Base-by-base conservation (phyloP, 53 echinoderm and acorn worm species). In the Holothuria leucospilota region DNA sequence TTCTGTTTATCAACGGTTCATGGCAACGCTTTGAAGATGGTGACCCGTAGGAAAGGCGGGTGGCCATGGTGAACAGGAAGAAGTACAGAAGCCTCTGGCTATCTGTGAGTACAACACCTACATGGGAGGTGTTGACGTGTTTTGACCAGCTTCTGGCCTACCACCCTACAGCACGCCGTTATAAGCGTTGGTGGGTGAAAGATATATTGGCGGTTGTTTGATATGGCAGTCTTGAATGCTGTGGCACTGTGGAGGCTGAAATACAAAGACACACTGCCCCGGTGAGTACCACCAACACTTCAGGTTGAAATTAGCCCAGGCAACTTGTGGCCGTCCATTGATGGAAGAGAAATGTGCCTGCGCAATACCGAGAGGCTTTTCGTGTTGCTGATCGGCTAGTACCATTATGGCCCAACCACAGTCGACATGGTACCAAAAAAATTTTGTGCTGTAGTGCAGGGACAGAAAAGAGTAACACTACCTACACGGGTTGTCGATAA, bases 1-100 rank as follows among this genome's bases (percentile, higher is more conserved):
- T 82, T 82, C 39, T 63, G 41, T 25, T 38, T 82, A 46, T 82
- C 82, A 6, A 64, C 82, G 40, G 82, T 82, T 6, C 82, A 82
- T 82, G 82, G 82, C 16, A 82, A 82, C 46, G 12, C 64, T 4
- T 5, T 49, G 64, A 26, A 63, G 24, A 18, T 9, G 82, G 27
- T 64, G 16, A 0, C 41, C 41, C 82, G 82, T 20, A 64, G n/a
- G 64, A 63, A 52, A 77, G 58, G 26, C 51, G 56, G 78, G 27
- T 77, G 42, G 53, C 27, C 56, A 26, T 53, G 24, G 52, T 77
- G 52, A 51, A 77, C 11, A 8, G 20, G 56, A 77, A 26, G 53
- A 25, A 23, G 78, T 77, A 0, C 53, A 70, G 38, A 70, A 34
- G 29, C 71, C 71, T 26, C 29, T 29, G 20, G 71, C 71, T 20